phyloP scores from a whole-genome alignment of 2,888 invertebrate genomes.

The Heliconius hortense region DNA sequence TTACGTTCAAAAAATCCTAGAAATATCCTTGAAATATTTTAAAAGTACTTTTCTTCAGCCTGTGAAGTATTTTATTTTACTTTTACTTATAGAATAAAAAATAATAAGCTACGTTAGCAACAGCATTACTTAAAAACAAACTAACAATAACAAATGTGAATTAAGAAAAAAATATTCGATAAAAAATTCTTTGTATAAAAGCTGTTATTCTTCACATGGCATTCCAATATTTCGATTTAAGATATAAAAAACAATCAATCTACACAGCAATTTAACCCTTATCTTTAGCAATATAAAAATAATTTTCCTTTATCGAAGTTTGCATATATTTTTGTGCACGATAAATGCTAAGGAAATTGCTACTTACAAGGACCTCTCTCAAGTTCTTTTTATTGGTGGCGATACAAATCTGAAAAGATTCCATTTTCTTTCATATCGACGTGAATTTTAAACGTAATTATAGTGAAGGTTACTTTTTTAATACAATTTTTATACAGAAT shows the following conservation, averaged over 20 bases:
- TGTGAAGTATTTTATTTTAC: too few relatives aligned
- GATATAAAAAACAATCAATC: constrained; percentile 8
- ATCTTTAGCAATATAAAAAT: neutral
- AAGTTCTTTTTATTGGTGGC: constrained; percentile 27
- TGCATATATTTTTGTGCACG: constrained; percentile 29
- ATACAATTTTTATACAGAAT: too few relatives aligned
- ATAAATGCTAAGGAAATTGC: constrained; percentile 40
- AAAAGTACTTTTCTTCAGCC: too few relatives aligned
- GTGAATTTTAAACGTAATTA: neutral
- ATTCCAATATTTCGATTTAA: constrained; percentile 39
- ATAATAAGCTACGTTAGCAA: too few relatives aligned
- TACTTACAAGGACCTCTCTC: constrained; percentile 32
- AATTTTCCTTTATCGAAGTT: neutral
- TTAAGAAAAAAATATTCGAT: neutral
- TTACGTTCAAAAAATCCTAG: too few relatives aligned
- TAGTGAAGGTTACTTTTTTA: too few relatives aligned
- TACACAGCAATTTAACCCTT: constrained; percentile 2
- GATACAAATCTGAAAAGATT: constrained; percentile 33
- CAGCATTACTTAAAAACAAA: neutral
- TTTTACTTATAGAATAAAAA: too few relatives aligned
- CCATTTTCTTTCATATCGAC: constrained; percentile 10
- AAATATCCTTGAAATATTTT: too few relatives aligned
- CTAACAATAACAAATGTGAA: neutral
- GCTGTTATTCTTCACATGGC: constrained; percentile 14
- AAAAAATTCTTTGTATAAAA: neutral